A percentile compares a stretch with the other conserved stretches of the same genome.
Conservation (phyloP, 2,113 vertebrate species). For the Triplophysa dalaica region DNA sequence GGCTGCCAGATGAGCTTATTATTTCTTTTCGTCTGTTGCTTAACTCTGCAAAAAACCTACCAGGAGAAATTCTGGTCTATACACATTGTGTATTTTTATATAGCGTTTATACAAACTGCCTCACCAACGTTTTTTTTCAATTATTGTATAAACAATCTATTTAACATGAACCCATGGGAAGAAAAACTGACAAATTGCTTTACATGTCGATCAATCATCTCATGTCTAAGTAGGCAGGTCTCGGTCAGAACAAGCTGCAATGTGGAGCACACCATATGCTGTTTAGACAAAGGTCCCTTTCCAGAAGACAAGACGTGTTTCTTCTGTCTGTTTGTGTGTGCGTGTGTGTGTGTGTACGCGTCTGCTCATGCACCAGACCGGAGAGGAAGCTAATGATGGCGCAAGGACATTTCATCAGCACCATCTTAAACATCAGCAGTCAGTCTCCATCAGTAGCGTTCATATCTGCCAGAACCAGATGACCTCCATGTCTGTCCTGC, state of each 20-base stretch:
- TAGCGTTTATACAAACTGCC: no score
- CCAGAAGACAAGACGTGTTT: not conserved
- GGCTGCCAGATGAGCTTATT: constrained; percentile 20
- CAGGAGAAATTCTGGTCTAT: no score
- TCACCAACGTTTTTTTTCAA: no score
- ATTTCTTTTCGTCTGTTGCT: constrained; percentile 9
- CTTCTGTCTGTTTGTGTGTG: no score
- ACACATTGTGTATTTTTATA: no score
- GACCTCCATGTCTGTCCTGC: constrained; percentile 68
- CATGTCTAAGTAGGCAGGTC: no score
- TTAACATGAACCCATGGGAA: no score
- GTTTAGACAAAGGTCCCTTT: no score
- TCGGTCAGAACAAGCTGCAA: no score
- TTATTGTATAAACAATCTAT: no score
- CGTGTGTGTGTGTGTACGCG: constrained; percentile 20
- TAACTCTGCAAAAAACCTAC: not conserved
- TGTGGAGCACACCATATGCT: no score
- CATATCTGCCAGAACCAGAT: constrained; percentile 65
- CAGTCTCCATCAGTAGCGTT: constrained; percentile 63
- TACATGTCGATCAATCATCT: not conserved
- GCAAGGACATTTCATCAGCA: constrained; percentile 63
- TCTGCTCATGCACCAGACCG: constrained; percentile 32
- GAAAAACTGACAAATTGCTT: not conserved
- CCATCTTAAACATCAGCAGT: constrained; percentile 61
- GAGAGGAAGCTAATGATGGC: constrained; percentile 48